Evolutionary conservation across 2,797 vertebrate genomes (phyloP).

Genomic region (Pteronotus mesoamericanus): DNA sequence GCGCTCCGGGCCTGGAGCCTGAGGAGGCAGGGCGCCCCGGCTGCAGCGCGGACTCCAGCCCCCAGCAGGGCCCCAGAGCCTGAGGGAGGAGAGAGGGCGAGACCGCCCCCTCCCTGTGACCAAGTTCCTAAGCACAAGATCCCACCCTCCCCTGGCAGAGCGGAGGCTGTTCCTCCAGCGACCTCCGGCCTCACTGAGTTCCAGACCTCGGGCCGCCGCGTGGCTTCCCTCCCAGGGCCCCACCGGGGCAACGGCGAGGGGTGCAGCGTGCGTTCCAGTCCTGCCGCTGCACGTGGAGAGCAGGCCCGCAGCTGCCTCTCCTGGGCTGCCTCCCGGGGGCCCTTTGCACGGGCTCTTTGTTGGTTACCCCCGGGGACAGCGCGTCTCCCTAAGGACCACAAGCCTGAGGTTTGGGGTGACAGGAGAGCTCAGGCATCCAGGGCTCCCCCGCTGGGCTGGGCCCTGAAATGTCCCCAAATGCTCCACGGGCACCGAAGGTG

Average conservation of each 20-base stretch:
- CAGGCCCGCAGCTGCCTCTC: background rate
- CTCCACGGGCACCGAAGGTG: fast-evolving
- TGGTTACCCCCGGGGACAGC: background rate
- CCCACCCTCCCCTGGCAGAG: background rate
- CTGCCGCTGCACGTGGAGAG: background rate
- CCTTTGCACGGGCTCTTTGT: fast-evolving
- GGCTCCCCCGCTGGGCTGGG: background rate
- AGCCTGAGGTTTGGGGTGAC: fast-evolving
- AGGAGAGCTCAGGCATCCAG: fast-evolving
- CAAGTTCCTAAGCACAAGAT: background rate
- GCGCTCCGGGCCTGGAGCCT: background rate
- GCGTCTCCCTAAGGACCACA: background rate
- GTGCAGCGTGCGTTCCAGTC: fast-evolving
- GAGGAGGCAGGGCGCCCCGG: too few relatives aligned
- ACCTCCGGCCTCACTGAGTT: background rate
- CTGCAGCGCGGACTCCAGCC: background rate
- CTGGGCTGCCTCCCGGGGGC: fast-evolving
- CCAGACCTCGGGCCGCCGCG: background rate
- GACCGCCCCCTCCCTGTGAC: fast-evolving
- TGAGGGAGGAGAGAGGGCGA: background rate
- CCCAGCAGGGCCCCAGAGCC: background rate
- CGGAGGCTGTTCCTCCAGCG: background rate
- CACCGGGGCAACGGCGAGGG: background rate
- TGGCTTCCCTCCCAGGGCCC: background rate
- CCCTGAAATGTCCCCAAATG: background rate